Conservation (phyloP, 2,797 vertebrate species). For the Orestias chungarensis region DNA sequence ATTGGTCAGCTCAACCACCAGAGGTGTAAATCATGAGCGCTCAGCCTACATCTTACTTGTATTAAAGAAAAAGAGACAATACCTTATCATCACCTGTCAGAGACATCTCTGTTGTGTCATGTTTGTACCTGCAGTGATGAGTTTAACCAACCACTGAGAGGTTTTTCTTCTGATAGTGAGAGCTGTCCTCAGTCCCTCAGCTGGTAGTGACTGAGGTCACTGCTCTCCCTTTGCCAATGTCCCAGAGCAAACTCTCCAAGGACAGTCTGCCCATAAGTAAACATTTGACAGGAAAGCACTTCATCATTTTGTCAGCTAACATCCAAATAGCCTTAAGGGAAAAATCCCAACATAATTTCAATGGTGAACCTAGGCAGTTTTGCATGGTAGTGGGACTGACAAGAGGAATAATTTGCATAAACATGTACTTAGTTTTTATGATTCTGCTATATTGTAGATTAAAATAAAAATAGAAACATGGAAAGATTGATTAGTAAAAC, state of each 20-base stretch:
- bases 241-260: constrained; percentile 61
- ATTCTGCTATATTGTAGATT: background rate
- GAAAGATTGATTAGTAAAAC: background rate
- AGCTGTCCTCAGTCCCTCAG: constrained; percentile 58
- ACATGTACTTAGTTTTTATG: background rate
- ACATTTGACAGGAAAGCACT: constrained; percentile 63
- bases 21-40: constrained; percentile 25
- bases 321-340: constrained; percentile 35
- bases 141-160: constrained; percentile 76
- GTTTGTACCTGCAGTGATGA: constrained; percentile 74
- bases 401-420: background rate
- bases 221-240: constrained; percentile 63
- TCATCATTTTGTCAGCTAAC: constrained; percentile 68
- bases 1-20: constrained; percentile 36
- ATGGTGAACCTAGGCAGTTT: constrained; percentile 28
- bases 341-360: constrained; percentile 33
- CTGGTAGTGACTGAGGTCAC: constrained; percentile 59
- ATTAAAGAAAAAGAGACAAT: constrained; percentile 17
- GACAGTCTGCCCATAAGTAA: constrained; percentile 67
- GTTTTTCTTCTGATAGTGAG: constrained; percentile 68
- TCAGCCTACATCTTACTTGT: constrained; percentile 48
- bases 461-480: background rate
- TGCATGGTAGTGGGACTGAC: constrained; percentile 28
- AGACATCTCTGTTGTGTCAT: constrained; percentile 6
- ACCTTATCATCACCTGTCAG: constrained; percentile 9